Conservation (phyloP, 2,888 invertebrate species). For the Apeira syringaria region DNA sequence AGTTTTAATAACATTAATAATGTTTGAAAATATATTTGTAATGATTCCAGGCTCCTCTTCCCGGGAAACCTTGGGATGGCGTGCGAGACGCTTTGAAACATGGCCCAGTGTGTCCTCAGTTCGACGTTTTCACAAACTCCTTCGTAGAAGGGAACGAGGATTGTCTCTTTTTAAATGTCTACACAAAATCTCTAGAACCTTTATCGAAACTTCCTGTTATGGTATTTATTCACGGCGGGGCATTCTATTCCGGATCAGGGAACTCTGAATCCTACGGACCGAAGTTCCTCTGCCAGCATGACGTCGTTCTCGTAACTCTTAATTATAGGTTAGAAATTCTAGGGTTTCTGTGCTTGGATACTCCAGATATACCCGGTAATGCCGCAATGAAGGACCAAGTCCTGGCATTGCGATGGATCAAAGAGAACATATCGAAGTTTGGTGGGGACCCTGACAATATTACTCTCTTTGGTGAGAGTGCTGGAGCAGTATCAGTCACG, state of each 20-base stretch:
- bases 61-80: slow-evolving; percentile 53
- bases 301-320: slow-evolving; percentile 66
- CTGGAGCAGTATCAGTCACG: slow-evolving; percentile 61
- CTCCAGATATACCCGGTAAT: slow-evolving; percentile 60
- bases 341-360: slow-evolving; percentile 50
- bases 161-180: slow-evolving; percentile 62
- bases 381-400: slow-evolving; percentile 68
- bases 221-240: slow-evolving; percentile 71
- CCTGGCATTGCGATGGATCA: slow-evolving; percentile 54
- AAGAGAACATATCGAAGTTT: slow-evolving; percentile 54
- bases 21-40: too few species aligned
- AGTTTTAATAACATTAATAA: too few species aligned
- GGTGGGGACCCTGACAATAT: slow-evolving; percentile 61
- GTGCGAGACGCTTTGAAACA: slow-evolving; percentile 58
- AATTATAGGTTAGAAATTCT: slow-evolving; percentile 61
- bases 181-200: slow-evolving; percentile 44
- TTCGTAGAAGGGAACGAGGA: slow-evolving; percentile 55
- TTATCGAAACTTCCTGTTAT: slow-evolving; percentile 51
- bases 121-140: slow-evolving; percentile 41
- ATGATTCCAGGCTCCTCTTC: slow-evolving; percentile 56
- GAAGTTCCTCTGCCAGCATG: slow-evolving; percentile 59
- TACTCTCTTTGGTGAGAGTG: slow-evolving; percentile 69
- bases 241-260: slow-evolving; percentile 60
- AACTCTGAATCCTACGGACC: slow-evolving; percentile 57
- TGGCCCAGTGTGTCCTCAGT: slow-evolving; percentile 61